These are phyloP conservation scores for Lepilemur ruficaudatus DNA, from an alignment of 2,797 vertebrate genomes.

Conservation along the genomic window DNA sequence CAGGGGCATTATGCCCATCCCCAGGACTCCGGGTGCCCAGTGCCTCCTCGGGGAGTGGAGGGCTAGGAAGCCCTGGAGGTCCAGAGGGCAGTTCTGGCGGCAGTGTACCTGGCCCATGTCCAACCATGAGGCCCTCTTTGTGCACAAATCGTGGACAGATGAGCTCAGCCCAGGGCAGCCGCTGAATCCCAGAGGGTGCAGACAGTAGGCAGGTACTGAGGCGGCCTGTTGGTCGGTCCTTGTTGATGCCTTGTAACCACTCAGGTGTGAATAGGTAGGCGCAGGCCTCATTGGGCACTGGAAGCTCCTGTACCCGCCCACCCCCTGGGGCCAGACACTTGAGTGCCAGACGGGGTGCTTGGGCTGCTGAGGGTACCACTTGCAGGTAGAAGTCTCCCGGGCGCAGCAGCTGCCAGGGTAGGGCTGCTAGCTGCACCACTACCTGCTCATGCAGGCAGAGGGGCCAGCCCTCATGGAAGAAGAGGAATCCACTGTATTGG, in stretches of 20 bases:
- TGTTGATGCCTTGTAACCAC: slow-evolving; percentile 95
- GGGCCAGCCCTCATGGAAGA: slow-evolving; percentile 95
- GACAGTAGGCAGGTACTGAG: slow-evolving; percentile 93
- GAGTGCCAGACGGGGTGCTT: slow-evolving; percentile 91
- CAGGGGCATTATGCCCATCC: slow-evolving; percentile 83
- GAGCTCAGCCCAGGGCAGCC: slow-evolving; percentile 92
- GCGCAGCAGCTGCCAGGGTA: slow-evolving; percentile 93
- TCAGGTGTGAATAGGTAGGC: slow-evolving; percentile 93
- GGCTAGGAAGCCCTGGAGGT: slow-evolving; percentile 76
- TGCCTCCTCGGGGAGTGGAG: slow-evolving; percentile 72
- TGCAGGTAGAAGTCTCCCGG: slow-evolving; percentile 96
- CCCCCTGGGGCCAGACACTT: slow-evolving; percentile 93
- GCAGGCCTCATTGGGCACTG: slow-evolving; percentile 91
- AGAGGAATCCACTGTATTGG: slow-evolving; percentile 94
- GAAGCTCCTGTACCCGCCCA: slow-evolving; percentile 91
- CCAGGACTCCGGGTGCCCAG: slow-evolving; percentile 83
- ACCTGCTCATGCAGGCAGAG: slow-evolving; percentile 93
- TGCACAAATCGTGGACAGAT: slow-evolving; percentile 94
- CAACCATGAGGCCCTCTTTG: slow-evolving; percentile 86
- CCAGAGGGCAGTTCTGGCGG: slow-evolving; percentile 67
- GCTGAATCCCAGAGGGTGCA: slow-evolving; percentile 90
- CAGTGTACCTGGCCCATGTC: slow-evolving; percentile 77
- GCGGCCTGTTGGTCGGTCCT: slow-evolving; percentile 88
- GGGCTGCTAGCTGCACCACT: slow-evolving; percentile 93
- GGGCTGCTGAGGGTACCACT: slow-evolving; percentile 93